A percentile compares a stretch with the other conserved stretches of the same genome.
These are phyloP conservation scores for Rhyacophila brunnea DNA, from an alignment of 1,140 invertebrate genomes.

Conservation along the genomic window DNA sequence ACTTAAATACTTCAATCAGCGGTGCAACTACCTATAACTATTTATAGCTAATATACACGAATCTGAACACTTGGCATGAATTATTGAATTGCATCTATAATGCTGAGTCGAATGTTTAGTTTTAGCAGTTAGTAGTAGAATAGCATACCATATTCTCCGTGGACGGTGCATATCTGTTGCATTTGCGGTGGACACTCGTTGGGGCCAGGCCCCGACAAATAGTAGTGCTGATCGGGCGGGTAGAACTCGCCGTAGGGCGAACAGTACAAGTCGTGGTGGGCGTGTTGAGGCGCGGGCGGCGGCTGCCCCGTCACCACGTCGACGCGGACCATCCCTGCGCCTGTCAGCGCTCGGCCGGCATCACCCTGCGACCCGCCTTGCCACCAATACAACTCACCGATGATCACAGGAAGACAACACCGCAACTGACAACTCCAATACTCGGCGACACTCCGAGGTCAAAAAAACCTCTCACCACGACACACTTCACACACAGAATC, in stretches of 20 bases:
- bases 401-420: too few species aligned
- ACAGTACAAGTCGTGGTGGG: slow-evolving; percentile 31
- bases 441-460: too few species aligned
- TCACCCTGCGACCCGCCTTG: not conserved
- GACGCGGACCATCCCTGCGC: slow-evolving; percentile 15
- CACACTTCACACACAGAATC: too few species aligned
- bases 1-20: too few species aligned
- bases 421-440: not conserved
- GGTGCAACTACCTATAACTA: too few species aligned
- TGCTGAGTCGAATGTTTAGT: too few species aligned
- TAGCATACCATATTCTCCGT: slow-evolving; percentile 47
- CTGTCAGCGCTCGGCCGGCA: not conserved
- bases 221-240: slow-evolving; percentile 48
- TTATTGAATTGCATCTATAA: too few species aligned
- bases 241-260: slow-evolving; percentile 49
- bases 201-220: slow-evolving; percentile 31
- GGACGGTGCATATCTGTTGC: slow-evolving; percentile 49
- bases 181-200: slow-evolving; percentile 50
- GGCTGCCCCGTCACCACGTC: slow-evolving; percentile 23
- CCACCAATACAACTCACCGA: not conserved
- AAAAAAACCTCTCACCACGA: too few species aligned
- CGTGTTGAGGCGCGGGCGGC: slow-evolving; percentile 39
- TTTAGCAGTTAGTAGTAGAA: not conserved
- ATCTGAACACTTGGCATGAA: too few species aligned
- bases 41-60: too few species aligned